Base-by-base conservation (phyloP, 1,140 invertebrate genomes). In the Chironomus tepperi region DNA sequence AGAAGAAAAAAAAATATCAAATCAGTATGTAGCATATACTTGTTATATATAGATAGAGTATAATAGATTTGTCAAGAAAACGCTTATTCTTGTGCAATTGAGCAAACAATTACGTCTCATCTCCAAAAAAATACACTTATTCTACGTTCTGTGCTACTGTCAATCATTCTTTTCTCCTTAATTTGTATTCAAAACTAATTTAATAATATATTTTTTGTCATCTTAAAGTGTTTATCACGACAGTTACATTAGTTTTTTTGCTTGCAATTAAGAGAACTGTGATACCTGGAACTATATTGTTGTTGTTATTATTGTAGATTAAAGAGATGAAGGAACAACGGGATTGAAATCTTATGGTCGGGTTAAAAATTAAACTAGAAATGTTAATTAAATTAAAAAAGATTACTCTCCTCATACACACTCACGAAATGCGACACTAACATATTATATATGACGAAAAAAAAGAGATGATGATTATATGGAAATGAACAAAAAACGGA, bases 301-400 rank as follows among this genome's bases (percentile, higher is more conserved):
- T n/a, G n/a, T n/a, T n/a, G n/a, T n/a, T n/a, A n/a, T n/a, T n/a
- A n/a, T n/a, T n/a, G n/a, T n/a, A 57, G 47, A 57, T 15, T 2
- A 47, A 57, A 57, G 47, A 57, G 7, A 57, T 15, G 12, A 57
- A 57, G 47, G 47, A 57, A 57, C 47, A 57, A 57, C 47, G 47
- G 47, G 47, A 57, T 57, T 57, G n/a, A 9, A 57, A 57, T 57
- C 47, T 10, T 57, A 15, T 15, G 12, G n/a, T 57, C 10, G n/a
- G 12, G 15, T 12, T n/a, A 57, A 57, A 57, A 57, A 57, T 57
- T 57, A 57, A 57, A 57, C 12, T 57, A 57, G 47, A 3, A 57
- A 57, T 57, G 47, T n/a, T 57, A 57, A 57, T 57, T 57, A 15
- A 57, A 57, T 57, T 57, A 57, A 57, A 43, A 47, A 47, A 57